Percentiles rank a stretch among this genome's conserved stretches.
Conservation (phyloP, 2,888 invertebrate species). For the Oscheius sp. region DNA sequence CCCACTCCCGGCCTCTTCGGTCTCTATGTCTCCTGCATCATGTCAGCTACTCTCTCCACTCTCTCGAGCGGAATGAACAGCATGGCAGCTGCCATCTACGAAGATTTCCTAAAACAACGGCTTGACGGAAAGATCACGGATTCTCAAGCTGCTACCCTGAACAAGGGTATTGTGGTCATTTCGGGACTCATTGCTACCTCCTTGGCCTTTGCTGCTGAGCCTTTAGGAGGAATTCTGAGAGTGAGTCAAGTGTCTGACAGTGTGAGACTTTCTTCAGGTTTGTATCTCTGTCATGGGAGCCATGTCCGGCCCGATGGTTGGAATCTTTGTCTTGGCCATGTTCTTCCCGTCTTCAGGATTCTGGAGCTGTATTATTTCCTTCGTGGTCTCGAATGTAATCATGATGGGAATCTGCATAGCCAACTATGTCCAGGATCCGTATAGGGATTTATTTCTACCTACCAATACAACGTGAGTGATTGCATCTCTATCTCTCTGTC, state of each 20-base stretch:
- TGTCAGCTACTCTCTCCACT: slow-evolving; percentile 68
- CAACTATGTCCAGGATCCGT: slow-evolving; percentile 59
- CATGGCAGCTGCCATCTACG: slow-evolving; percentile 68
- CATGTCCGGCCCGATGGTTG: slow-evolving; percentile 65
- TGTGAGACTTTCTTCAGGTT: slow-evolving; percentile 37
- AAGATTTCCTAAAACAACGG: slow-evolving; percentile 64
- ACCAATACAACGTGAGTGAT: slow-evolving; percentile 53
- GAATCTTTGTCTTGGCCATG: slow-evolving; percentile 65
- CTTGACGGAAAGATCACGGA: slow-evolving; percentile 57
- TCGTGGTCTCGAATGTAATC: slow-evolving; percentile 57
- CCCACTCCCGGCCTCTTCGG: slow-evolving; percentile 67
- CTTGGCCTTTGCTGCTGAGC: slow-evolving; percentile 62
- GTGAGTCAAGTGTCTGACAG: slow-evolving; percentile 28
- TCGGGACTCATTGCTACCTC: slow-evolving; percentile 55
- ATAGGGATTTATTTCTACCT: slow-evolving; percentile 55
- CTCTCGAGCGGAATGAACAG: slow-evolving; percentile 69
- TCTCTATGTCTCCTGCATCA: slow-evolving; percentile 65
- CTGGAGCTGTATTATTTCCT: slow-evolving; percentile 60
- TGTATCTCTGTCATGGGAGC: slow-evolving; percentile 69
- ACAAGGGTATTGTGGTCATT: slow-evolving; percentile 52
- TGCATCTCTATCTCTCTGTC: not conserved
- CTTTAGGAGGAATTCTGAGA: slow-evolving; percentile 63
- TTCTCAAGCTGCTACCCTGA: slow-evolving; percentile 48
- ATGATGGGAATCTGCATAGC: slow-evolving; percentile 54
- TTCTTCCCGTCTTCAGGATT: slow-evolving; percentile 64